These are phyloP conservation scores for Hydrolagus colliei DNA, from an alignment of 2,797 vertebrate genomes.

Conservation along the genomic window DNA sequence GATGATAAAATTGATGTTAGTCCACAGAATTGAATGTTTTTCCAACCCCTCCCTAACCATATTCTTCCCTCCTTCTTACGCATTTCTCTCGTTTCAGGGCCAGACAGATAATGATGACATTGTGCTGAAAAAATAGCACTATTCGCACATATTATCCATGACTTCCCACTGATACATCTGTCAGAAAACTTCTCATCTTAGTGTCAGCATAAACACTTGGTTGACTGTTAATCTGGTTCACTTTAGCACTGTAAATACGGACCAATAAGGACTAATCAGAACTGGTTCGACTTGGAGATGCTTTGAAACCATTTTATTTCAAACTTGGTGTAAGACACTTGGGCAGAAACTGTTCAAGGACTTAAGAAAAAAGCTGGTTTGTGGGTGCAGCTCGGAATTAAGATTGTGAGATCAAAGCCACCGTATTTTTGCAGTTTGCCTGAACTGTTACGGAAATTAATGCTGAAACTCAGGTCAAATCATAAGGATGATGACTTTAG, in stretches of 20 bases:
- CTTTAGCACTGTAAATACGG: not conserved
- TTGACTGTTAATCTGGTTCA: slow-evolving; percentile 12
- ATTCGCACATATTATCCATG: slow-evolving; percentile 24
- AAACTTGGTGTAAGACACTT: no score
- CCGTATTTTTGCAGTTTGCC: not conserved
- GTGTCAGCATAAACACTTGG: slow-evolving; percentile 8
- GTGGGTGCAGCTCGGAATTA: not conserved
- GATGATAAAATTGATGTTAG: slow-evolving; percentile 50
- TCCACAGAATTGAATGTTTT: slow-evolving; percentile 42
- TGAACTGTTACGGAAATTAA: not conserved
- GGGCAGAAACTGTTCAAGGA: not conserved
- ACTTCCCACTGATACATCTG: slow-evolving; percentile 21
- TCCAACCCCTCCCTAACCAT: slow-evolving; percentile 40
- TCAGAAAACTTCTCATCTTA: not conserved
- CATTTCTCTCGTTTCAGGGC: slow-evolving; percentile 4
- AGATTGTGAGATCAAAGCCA: not conserved
- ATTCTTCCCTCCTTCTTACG: slow-evolving; percentile 9
- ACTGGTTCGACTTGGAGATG: not conserved
- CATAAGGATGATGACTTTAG: slow-evolving; percentile 2
- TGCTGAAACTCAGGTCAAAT: not conserved
- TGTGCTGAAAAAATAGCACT: not conserved
- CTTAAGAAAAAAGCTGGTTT: not conserved
- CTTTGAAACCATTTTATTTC: not conserved
- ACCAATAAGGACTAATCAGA: not conserved
- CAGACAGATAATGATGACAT: slow-evolving; percentile 21